Evolutionary conservation across 2,888 invertebrate genomes (phyloP), one percentile per base, ranked within the genome.

Genomic region (Beris morrisii): DNA sequence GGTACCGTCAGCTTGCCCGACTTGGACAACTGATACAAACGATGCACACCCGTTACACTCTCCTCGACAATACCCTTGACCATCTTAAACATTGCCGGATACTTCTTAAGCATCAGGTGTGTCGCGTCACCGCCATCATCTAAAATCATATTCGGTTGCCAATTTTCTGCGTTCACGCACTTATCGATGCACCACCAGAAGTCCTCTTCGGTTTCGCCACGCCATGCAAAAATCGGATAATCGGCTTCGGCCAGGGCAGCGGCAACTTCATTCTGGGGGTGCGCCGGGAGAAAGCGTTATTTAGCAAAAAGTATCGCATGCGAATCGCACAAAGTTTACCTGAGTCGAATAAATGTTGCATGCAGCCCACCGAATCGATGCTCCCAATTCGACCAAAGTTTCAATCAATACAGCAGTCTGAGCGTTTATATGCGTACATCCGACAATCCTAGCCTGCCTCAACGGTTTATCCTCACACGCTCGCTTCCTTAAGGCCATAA

Each of bases 161-260:
- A 98, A 74, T 89, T 88, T 72, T 93, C 92, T 0, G 90, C 87
- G 72, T 93, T 93, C 3, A 97, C 90, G 79, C 97, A 96, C 76
- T 92, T 92, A 81, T 97, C 97, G 74, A 97, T 97, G 78, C 96
- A 96, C 97, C 97, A 97, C 97, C 97, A 97, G 82, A 97, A 97
- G 75, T 97, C 97, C 77, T 97, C 97, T 78, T 97, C 97, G 5
- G 94, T 93, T 80, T 97, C 96, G 0, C 96, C 95, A 65, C 96
- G 91, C 97, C 97, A 97, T 11, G 97, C 95, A 83, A 95, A 97
- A 70, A 97, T 88, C 2, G 96, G 88, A 78, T 89, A 92, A 11
- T 90, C 91, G 54, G 92, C 91, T 80, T 97, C 92, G 0, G 97
- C 97, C 70, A 97, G 81, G 0, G 97, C 97, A 0, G 97, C 96